These are phyloP conservation scores for Drosophila kohkoa DNA, from an alignment of 1,140 invertebrate species.

Conservation along the genomic window DNA sequence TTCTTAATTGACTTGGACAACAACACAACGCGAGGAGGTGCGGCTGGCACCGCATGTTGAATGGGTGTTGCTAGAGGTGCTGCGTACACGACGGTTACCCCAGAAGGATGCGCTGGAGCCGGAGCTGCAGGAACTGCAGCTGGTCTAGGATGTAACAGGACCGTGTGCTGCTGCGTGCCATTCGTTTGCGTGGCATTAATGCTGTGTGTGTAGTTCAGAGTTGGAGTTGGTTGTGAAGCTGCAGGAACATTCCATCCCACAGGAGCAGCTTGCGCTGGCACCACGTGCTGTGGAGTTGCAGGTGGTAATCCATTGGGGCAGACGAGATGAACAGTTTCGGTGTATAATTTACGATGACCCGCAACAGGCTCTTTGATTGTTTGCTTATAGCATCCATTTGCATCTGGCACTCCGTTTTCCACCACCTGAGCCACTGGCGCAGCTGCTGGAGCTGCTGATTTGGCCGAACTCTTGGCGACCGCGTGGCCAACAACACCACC, in stretches of 20 bases:
- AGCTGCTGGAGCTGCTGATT: conserved; percentile 27
- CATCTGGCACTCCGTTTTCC: conserved; percentile 50
- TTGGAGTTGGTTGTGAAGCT: conserved; percentile 10
- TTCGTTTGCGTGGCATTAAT: conserved; percentile 2
- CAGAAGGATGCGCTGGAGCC: neutral
- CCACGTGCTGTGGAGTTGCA: neutral
- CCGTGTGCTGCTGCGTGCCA: conserved; percentile 1
- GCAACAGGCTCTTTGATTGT: conserved; percentile 55
- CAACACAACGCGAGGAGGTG: conserved; percentile 19
- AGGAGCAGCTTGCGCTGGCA: conserved; percentile 1
- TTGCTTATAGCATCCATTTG: conserved; percentile 67
- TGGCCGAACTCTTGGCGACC: conserved; percentile 27
- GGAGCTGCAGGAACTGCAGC: neutral
- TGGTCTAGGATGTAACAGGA: neutral
- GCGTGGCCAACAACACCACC: conserved; percentile 49
- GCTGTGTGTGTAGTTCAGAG: neutral
- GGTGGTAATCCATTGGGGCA: conserved; percentile 51
- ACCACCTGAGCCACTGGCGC: conserved; percentile 51
- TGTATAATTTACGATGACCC: conserved; percentile 50
- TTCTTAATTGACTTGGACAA: conserved; percentile 40
- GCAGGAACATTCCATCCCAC: neutral
- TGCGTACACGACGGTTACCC: neutral
- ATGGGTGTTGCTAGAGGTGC: neutral
- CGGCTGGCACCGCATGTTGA: neutral
- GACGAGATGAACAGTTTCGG: conserved; percentile 59